These are phyloP conservation scores for Spodoptera frugiperda DNA, from an alignment of 1,140 invertebrate genomes.

Conservation along the genomic window DNA sequence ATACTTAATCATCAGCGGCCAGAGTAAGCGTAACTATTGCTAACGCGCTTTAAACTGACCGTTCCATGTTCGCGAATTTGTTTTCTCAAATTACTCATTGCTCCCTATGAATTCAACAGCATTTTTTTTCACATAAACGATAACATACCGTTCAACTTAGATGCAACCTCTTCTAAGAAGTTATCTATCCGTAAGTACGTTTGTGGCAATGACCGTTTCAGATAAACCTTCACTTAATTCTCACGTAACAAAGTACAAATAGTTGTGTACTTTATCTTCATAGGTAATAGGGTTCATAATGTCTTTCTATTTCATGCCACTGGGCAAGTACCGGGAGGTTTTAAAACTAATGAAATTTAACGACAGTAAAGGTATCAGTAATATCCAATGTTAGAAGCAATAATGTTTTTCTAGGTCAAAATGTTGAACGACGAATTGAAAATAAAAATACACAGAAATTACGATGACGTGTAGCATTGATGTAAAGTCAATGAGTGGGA, in stretches of 20 bases:
- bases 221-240: conserved; percentile 9
- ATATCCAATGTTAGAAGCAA: neutral
- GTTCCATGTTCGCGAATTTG: conserved; percentile 28
- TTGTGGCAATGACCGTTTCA: conserved; percentile 20
- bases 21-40: conserved; percentile 71
- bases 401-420: neutral
- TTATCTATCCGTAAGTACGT: neutral
- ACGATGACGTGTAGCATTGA: conserved; percentile 43
- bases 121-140: too few relatives aligned
- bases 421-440: neutral
- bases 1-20: conserved; percentile 79
- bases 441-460: conserved; percentile 28
- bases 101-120: too few relatives aligned
- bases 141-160: neutral
- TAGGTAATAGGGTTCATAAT: neutral
- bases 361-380: neutral
- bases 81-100: neutral
- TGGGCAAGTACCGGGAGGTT: too few relatives aligned
- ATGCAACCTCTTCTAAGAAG: neutral
- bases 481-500: conserved; percentile 43
- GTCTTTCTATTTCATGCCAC: neutral
- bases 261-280: neutral
- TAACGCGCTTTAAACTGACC: conserved; percentile 54
- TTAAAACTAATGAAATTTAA: neutral
- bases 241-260: neutral